These are phyloP conservation scores for Erinaceus europaeus DNA, from an alignment of 2,113 vertebrate genomes.

Conservation along the genomic window DNA sequence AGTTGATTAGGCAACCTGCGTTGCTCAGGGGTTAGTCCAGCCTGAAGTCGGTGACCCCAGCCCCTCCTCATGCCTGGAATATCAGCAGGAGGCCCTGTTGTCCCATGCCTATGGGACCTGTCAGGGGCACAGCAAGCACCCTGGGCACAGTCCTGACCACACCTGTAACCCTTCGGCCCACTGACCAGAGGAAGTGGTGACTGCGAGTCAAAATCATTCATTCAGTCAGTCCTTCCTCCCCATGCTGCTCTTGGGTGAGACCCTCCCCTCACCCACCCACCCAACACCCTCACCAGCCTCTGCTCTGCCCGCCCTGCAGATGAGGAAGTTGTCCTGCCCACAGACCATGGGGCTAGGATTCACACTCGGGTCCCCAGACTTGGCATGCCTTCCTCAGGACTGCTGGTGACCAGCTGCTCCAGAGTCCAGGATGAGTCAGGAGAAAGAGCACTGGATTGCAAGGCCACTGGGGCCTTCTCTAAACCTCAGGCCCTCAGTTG, in stretches of 20 bases:
- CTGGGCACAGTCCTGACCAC: conserved; percentile 48
- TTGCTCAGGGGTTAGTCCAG: neutral
- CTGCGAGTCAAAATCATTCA: neutral
- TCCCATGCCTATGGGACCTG: neutral
- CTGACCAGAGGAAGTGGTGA: neutral
- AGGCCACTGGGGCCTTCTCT: neutral
- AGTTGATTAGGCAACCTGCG: neutral
- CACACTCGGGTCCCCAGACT: neutral
- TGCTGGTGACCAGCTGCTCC: neutral
- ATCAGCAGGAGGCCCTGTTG: neutral
- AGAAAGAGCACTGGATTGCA: neutral
- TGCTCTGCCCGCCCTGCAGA: neutral
- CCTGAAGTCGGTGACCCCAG: neutral
- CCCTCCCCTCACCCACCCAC: no score
- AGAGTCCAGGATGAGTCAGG: neutral
- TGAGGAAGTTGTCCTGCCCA: neutral
- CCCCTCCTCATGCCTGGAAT: conserved; percentile 18
- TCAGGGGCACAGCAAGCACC: neutral
- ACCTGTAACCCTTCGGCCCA: neutral
- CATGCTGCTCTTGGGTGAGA: no score
- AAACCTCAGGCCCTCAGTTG: neutral
- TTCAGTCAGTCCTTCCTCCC: neutral
- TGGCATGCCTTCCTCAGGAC: neutral
- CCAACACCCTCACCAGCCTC: neutral
- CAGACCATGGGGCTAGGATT: neutral